Percentiles rank a stretch among this genome's conserved stretches.
These are phyloP conservation scores for Harlomillsia oculata DNA, from an alignment of 1,140 invertebrate genomes.

Conservation along the genomic window DNA sequence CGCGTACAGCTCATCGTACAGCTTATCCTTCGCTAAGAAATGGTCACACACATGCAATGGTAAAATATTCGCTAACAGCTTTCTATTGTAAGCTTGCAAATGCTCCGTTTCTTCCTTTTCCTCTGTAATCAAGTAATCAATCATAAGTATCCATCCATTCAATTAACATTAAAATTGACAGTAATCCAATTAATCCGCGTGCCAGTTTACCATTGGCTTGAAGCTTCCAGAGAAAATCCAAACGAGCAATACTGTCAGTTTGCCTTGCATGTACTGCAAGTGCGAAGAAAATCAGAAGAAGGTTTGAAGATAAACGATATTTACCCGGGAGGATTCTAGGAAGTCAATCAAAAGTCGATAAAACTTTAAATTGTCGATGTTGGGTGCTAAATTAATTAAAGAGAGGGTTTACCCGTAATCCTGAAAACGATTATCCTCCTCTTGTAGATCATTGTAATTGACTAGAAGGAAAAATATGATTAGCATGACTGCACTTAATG, in stretches of 20 bases:
- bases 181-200: not conserved
- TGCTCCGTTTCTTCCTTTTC: slow-evolving; percentile 93
- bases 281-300: slow-evolving; percentile 57
- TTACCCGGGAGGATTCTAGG: slow-evolving; percentile 9
- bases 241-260: slow-evolving; percentile 68
- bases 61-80: slow-evolving; percentile 86
- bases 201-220: slow-evolving; percentile 62
- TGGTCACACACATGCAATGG: slow-evolving; percentile 89
- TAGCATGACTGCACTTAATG: slow-evolving; percentile 10
- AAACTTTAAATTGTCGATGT: no score
- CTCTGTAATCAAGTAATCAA: slow-evolving; percentile 47
- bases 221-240: slow-evolving; percentile 90
- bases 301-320: slow-evolving; percentile 42
- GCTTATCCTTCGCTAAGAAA: slow-evolving; percentile 53
- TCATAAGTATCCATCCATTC: not conserved
- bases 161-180: slow-evolving; percentile 5
- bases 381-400: no score
- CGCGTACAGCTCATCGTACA: slow-evolving; percentile 68
- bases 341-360: no score
- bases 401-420: no score
- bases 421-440: slow-evolving; percentile 1
- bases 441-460: not conserved
- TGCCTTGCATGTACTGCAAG: slow-evolving; percentile 78
- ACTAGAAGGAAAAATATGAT: slow-evolving; percentile 4
- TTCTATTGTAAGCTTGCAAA: slow-evolving; percentile 82